Base-by-base conservation (phyloP, 2,888 invertebrate species). In the Leptopilina syphax region DNA sequence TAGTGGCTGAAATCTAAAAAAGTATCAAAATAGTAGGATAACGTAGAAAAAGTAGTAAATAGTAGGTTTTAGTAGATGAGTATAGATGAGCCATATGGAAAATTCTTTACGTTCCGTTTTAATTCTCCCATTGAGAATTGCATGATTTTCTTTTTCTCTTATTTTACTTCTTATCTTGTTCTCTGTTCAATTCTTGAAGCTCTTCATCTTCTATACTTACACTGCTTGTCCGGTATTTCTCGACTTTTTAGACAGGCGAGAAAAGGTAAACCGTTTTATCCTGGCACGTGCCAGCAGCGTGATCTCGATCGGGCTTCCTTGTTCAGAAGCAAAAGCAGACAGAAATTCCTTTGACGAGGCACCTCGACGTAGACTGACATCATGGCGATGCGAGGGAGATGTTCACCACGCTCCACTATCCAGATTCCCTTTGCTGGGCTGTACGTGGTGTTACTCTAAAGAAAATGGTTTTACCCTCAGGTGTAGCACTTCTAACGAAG, bases 201-300 rank as follows among this genome's bases (percentile, higher is more conserved):
- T 34, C 34, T 34, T 34, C 34, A 34, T 68, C 68, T 10, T 18
- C 24, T 68, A 18, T 18, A 50, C 50, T 44, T 68, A 24, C 68
- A 68, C 24, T 24, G 47, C 68, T 68, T 50, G 68, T 68, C 68
- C 47, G 68, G 47, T 47, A 47, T 50, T 68, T 68, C 68, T 68
- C 12, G 12, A 68, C 68, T 68, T 68, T 68, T 68, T 68, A 24
- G 68, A 68, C 50, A 47, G 68, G 47, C 68, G 68, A 13, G 50
- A 68, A 54, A 73, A 79, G 50, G 78, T 68, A n/a, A 70, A 77
- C 27, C 80, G 66, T 79, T 81, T 79, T 79, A 79, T 68, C 27
- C 79, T 73, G 82, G 83, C 82, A 83, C 84, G 82, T 83, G 84
- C 82, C 82, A 77, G 24, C 77, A 65, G 77, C 77, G 76, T 79